Percentiles rank a stretch among this genome's conserved stretches.
Evolutionary conservation across 2,797 vertebrate genomes (phyloP).

Genomic region (Australoheros facetus): DNA sequence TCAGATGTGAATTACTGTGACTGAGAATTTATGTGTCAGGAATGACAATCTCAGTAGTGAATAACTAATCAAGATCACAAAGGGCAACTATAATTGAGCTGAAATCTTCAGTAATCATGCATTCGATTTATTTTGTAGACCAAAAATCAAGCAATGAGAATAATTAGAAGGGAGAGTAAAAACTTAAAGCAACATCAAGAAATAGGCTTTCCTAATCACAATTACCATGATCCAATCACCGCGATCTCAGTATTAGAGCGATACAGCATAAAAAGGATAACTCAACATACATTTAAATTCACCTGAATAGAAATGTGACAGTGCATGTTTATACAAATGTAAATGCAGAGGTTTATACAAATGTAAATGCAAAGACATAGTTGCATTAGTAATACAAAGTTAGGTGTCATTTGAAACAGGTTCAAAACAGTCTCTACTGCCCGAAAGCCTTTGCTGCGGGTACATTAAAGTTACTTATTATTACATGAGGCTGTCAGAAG

Average conservation of each 20-base stretch:
- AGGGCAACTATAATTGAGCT: background rate
- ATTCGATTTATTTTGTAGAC: background rate
- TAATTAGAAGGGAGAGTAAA: background rate
- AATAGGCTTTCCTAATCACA: background rate
- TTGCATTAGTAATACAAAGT: background rate
- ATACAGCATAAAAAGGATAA: background rate
- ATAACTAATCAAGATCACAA: background rate
- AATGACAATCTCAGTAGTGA: background rate
- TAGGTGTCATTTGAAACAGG: conserved; percentile 13
- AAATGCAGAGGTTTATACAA: background rate
- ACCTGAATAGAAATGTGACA: background rate
- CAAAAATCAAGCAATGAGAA: background rate
- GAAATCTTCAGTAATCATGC: background rate
- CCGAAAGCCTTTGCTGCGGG: conserved; percentile 23
- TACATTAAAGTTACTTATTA: conserved; percentile 37
- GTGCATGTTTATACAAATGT: background rate
- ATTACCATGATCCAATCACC: background rate
- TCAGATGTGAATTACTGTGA: background rate
- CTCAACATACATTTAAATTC: background rate
- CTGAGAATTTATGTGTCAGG: no score
- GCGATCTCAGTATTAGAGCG: background rate
- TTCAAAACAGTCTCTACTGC: conserved; percentile 4
- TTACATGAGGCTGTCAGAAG: conserved; percentile 34
- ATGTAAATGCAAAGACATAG: background rate
- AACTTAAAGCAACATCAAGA: background rate